phyloP scores from a whole-genome alignment of 2,113 vertebrate species.

The Ploceus nigricollis region DNA sequence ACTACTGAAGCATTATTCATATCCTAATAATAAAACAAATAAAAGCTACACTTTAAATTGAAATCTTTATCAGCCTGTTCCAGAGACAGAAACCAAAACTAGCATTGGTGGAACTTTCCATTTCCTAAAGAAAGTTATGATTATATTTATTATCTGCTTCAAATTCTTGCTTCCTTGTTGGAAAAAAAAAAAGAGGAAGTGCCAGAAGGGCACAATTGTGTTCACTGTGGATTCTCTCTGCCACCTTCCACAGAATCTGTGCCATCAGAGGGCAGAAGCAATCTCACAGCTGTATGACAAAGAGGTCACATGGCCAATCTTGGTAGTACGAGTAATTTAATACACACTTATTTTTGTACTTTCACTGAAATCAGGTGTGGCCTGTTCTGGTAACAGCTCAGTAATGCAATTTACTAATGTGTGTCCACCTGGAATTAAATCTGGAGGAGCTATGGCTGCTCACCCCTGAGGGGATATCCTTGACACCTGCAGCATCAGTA shows the following conservation, averaged over 20 bases:
- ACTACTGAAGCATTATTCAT: neutral
- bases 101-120: neutral
- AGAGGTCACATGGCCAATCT: neutral
- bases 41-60: neutral
- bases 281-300: neutral
- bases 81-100: neutral
- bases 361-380: neutral
- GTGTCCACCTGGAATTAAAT: neutral
- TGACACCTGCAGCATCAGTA: neutral
- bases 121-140: neutral
- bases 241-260: neutral
- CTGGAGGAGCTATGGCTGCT: neutral
- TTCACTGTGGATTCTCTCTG: neutral
- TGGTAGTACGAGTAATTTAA: neutral
- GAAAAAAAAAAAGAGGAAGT: neutral
- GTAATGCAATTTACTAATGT: neutral
- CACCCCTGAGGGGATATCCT: fast-evolving
- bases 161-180: neutral
- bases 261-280: neutral
- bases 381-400: neutral
- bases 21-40: conserved; percentile 21
- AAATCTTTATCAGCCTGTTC: neutral
- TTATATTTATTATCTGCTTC: neutral
- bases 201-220: neutral
- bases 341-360: neutral